These are phyloP conservation scores for Notolepis coatsorum DNA, from an alignment of 2,797 vertebrate genomes.

Conservation along the genomic window DNA sequence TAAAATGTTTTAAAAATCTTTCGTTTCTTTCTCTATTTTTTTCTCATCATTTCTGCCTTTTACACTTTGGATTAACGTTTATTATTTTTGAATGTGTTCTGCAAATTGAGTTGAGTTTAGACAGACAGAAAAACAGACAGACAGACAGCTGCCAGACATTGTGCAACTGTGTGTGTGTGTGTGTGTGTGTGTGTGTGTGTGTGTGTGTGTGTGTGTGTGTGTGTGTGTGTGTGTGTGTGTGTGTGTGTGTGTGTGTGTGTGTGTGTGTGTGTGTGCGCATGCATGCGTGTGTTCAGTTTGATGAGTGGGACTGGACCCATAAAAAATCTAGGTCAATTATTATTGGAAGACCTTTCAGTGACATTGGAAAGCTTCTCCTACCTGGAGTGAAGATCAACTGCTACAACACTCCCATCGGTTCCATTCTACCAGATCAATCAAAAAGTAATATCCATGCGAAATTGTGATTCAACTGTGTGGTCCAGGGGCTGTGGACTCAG, in stretches of 20 bases:
- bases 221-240: background rate
- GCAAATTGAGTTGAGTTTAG: too few relatives aligned
- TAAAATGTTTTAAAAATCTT: too few relatives aligned
- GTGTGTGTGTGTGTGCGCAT: background rate
- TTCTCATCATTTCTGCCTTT: too few relatives aligned
- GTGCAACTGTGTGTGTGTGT: background rate
- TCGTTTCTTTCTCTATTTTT: too few relatives aligned
- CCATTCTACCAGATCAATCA: constrained; percentile 8
- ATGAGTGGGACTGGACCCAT: constrained; percentile 6
- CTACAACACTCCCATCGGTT: constrained; percentile 8
- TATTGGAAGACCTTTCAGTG: constrained; percentile 6
- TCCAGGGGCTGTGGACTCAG: background rate
- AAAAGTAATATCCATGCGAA: background rate
- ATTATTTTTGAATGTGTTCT: too few relatives aligned
- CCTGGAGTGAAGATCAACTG: constrained; percentile 22
- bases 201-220: background rate
- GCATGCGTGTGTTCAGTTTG: background rate
- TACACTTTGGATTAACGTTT: too few relatives aligned
- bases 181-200: background rate
- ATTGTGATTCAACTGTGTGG: too few relatives aligned
- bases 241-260: background rate
- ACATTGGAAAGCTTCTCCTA: background rate
- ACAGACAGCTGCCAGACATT: background rate
- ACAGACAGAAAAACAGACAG: too few relatives aligned
- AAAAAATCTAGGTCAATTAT: constrained; percentile 2